phyloP scores from a whole-genome alignment of 2,113 vertebrate genomes.

The Datnioides undecimradiatus region DNA sequence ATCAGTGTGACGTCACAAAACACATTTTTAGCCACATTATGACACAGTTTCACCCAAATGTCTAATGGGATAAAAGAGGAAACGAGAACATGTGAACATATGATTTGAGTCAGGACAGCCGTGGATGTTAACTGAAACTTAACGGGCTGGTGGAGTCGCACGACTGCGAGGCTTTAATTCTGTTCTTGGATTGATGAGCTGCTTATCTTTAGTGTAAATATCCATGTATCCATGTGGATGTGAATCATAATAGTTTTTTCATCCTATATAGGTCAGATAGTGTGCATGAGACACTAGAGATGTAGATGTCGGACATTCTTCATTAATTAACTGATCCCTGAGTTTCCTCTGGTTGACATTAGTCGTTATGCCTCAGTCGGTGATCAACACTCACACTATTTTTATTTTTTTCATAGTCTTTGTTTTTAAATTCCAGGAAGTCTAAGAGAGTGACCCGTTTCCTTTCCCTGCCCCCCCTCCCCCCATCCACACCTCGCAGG shows the following conservation, averaged over 20 bases:
- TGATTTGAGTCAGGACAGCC: too few species aligned
- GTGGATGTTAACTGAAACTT: too few species aligned
- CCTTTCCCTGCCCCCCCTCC: neutral
- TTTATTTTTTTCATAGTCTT: neutral
- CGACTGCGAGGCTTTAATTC: too few species aligned
- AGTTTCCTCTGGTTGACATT: neutral
- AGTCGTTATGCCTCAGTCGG: neutral
- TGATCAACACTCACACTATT: neutral
- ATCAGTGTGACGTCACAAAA: too few species aligned
- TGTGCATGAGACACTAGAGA: neutral
- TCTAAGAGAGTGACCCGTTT: conserved; percentile 15
- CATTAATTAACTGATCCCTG: neutral
- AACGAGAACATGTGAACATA: too few species aligned
- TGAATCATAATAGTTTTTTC: conserved; percentile 19
- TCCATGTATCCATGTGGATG: neutral
- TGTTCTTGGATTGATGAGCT: neutral
- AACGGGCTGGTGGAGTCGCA: too few species aligned
- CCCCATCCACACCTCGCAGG: too few species aligned
- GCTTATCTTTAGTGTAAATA: neutral
- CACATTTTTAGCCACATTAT: too few species aligned
- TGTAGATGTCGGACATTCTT: neutral
- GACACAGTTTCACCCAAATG: too few species aligned
- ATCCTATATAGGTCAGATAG: neutral
- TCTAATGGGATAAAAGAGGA: too few species aligned
- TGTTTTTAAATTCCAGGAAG: conserved; percentile 18